Evolutionary conservation across 2,113 vertebrate species (phyloP).

Genomic region (Pleuronectes platessa): DNA sequence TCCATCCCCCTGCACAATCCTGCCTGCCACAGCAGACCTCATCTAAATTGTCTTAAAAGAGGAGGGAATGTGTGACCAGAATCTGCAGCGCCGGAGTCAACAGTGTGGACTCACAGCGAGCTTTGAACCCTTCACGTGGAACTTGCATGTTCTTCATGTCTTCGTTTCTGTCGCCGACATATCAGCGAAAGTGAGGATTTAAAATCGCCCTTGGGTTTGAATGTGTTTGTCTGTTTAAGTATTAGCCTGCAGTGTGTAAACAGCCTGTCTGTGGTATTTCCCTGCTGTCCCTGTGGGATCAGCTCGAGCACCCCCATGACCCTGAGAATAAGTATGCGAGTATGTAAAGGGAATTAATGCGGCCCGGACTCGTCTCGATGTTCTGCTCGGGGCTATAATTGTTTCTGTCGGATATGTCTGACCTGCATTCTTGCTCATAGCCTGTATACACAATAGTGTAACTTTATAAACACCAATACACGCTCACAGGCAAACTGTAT

Average conservation of each 20-base stretch:
- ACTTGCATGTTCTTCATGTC: slow-evolving; percentile 18
- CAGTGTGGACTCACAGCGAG: slow-evolving; percentile 25
- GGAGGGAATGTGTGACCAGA: slow-evolving; percentile 15
- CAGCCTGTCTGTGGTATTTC: slow-evolving; percentile 46
- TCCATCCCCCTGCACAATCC: slow-evolving; percentile 2
- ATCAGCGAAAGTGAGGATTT: slow-evolving; percentile 15
- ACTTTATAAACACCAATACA: slow-evolving; percentile 11
- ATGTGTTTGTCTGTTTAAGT: slow-evolving; percentile 55
- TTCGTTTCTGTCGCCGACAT: neutral
- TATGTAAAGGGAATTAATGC: slow-evolving; percentile 55
- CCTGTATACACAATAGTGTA: slow-evolving; percentile 12
- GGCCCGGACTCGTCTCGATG: slow-evolving; percentile 22
- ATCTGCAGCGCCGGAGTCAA: slow-evolving; percentile 5
- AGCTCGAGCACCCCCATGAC: slow-evolving; percentile 48
- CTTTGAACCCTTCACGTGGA: slow-evolving; percentile 27
- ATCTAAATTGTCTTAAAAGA: slow-evolving; percentile 25
- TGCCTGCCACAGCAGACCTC: slow-evolving; percentile 24
- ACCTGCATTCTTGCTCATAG: slow-evolving; percentile 26
- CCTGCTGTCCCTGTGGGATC: slow-evolving; percentile 10
- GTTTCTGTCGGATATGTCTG: slow-evolving; percentile 37
- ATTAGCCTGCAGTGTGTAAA: slow-evolving; percentile 31
- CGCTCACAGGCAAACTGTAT: slow-evolving; percentile 18
- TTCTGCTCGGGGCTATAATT: slow-evolving; percentile 55
- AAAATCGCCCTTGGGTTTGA: slow-evolving; percentile 34
- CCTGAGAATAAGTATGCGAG: slow-evolving; percentile 45